Conservation (phyloP, 1,140 invertebrate genomes). For the Palaemon carinicauda region DNA sequence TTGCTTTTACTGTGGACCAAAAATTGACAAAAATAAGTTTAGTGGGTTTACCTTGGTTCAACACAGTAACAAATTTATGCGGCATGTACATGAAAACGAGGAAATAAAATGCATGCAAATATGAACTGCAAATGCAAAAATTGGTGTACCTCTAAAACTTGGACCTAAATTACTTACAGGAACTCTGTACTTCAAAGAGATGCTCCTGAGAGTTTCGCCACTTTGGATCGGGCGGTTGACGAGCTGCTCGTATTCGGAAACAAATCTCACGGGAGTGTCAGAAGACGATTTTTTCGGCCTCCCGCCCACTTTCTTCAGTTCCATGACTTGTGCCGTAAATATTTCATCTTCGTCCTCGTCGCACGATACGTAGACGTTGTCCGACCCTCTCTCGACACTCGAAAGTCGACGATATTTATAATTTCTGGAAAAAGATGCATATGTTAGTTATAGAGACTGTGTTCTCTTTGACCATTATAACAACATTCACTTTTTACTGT, state of each 20-base stretch:
- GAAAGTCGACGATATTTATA: slow-evolving; percentile 37
- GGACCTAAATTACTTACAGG: slow-evolving; percentile 17
- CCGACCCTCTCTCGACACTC: slow-evolving; percentile 29
- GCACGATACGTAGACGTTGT: slow-evolving; percentile 17
- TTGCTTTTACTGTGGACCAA: too few relatives aligned
- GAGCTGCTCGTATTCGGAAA: slow-evolving; percentile 14
- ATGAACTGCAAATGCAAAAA: too few relatives aligned
- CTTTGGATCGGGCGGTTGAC: slow-evolving; percentile 32
- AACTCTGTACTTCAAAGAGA: slow-evolving; percentile 29
- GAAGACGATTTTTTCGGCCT: neutral
- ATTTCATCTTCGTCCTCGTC: slow-evolving; percentile 42
- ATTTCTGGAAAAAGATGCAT: slow-evolving; percentile 23
- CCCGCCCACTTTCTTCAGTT: slow-evolving; percentile 9
- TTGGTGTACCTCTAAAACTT: too few relatives aligned
- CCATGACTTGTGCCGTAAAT: slow-evolving; percentile 10
- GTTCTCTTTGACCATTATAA: too few relatives aligned
- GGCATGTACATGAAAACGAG: too few relatives aligned
- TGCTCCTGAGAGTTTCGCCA: slow-evolving; percentile 18
- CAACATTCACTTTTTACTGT: too few relatives aligned
- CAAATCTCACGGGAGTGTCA: neutral
- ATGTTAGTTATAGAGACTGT: too few relatives aligned
- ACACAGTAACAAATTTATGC: too few relatives aligned
- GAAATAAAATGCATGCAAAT: too few relatives aligned
- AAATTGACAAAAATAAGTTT: too few relatives aligned
- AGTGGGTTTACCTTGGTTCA: too few relatives aligned